These are phyloP conservation scores for Harpegnathos saltator DNA, from an alignment of 1,140 invertebrate genomes.

Conservation along the genomic window DNA sequence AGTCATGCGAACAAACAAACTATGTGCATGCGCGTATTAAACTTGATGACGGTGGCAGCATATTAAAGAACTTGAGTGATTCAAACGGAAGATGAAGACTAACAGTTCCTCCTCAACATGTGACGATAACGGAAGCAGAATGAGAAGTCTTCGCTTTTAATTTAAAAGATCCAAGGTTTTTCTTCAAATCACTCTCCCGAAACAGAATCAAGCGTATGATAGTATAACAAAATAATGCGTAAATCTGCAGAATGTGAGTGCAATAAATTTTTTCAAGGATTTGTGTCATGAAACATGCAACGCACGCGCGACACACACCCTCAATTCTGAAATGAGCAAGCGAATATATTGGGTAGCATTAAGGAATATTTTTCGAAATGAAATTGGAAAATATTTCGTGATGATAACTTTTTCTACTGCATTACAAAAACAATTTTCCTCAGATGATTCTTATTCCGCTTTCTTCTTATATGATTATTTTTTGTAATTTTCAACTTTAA, in stretches of 20 bases:
- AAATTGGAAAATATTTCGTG: too few relatives aligned
- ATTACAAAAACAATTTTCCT: too few relatives aligned
- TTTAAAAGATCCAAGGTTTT: constrained; percentile 51
- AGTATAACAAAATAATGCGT: constrained; percentile 24
- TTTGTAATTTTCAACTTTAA: too few relatives aligned
- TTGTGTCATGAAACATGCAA: constrained; percentile 17
- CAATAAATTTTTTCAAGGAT: constrained; percentile 37
- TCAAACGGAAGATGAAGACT: neutral
- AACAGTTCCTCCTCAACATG: neutral
- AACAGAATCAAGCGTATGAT: constrained; percentile 31
- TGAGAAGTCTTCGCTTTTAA: constrained; percentile 17
- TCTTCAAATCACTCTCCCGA: neutral
- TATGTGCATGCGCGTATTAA: neutral
- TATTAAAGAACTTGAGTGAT: constrained; percentile 34
- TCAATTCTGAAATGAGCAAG: neutral
- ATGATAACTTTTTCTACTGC: too few relatives aligned
- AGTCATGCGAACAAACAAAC: neutral
- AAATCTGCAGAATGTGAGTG: constrained; percentile 7
- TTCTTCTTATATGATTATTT: too few relatives aligned
- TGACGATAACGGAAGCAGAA: neutral
- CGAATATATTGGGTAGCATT: neutral
- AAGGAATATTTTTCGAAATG: neutral
- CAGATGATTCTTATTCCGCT: too few relatives aligned
- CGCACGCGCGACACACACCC: neutral
- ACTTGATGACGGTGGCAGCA: neutral